Evolutionary conservation across 2,888 invertebrate genomes (phyloP).

Genomic region (Leucophora obtusa): DNA sequence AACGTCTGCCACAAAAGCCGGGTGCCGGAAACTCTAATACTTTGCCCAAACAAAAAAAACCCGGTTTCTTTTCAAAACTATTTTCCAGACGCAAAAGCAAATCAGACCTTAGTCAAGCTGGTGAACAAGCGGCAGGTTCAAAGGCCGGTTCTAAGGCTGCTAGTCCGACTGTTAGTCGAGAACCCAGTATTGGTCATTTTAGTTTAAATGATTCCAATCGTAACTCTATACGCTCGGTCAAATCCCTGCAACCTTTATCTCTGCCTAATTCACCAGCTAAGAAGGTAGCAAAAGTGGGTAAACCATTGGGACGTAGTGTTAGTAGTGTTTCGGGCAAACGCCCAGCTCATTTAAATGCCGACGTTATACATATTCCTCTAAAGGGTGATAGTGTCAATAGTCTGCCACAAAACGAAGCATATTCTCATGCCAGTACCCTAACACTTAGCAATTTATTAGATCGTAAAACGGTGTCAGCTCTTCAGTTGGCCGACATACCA

Average conservation of each 20-base stretch:
- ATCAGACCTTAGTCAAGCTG: slow-evolving; percentile 76
- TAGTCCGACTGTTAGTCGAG: slow-evolving; percentile 72
- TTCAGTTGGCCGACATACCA: slow-evolving; percentile 78
- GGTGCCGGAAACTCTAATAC: slow-evolving; percentile 73
- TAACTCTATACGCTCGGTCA: slow-evolving; percentile 73
- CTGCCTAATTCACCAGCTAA: slow-evolving; percentile 74
- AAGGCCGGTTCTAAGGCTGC: slow-evolving; percentile 66
- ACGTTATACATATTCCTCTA: slow-evolving; percentile 84
- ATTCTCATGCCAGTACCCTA: slow-evolving; percentile 77
- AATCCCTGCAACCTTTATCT: slow-evolving; percentile 70
- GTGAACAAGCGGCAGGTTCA: slow-evolving; percentile 43
- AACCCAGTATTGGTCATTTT: slow-evolving; percentile 74
- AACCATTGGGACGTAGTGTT: slow-evolving; percentile 81
- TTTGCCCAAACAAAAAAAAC: slow-evolving; percentile 81
- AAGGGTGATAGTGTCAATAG: slow-evolving; percentile 82
- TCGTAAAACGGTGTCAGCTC: slow-evolving; percentile 77
- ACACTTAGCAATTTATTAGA: slow-evolving; percentile 76
- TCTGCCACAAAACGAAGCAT: slow-evolving; percentile 78
- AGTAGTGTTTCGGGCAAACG: slow-evolving; percentile 82
- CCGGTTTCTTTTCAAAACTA: slow-evolving; percentile 83
- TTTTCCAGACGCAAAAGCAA: slow-evolving; percentile 82
- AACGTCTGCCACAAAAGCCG: slow-evolving; percentile 80
- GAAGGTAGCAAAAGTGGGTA: slow-evolving; percentile 75
- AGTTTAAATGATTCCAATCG: slow-evolving; percentile 73
- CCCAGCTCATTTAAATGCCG: slow-evolving; percentile 81